These are phyloP conservation scores for Uropetala carovei DNA, from an alignment of 2,888 invertebrate species.

Conservation along the genomic window DNA sequence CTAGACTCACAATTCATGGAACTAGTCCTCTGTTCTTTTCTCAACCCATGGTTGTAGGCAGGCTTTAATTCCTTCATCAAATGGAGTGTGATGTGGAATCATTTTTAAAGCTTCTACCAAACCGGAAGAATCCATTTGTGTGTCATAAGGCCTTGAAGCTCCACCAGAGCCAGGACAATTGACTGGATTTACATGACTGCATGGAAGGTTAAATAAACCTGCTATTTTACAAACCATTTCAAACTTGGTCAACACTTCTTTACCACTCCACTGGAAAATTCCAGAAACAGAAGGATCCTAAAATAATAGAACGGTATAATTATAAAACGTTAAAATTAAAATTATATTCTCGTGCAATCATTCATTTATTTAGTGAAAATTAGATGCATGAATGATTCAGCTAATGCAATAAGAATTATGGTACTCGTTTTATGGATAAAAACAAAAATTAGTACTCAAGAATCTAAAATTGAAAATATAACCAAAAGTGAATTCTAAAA, in stretches of 20 bases:
- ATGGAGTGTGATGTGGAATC: constrained; percentile 73
- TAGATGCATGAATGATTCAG: too few relatives aligned
- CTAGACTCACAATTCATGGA: too few relatives aligned
- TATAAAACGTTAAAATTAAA: too few relatives aligned
- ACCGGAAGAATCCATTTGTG: constrained; percentile 72
- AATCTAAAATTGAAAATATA: too few relatives aligned
- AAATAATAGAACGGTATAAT: background rate
- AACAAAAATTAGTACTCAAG: too few relatives aligned
- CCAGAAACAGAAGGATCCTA: constrained; percentile 71
- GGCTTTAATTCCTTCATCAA: constrained; percentile 72
- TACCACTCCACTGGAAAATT: constrained; percentile 76
- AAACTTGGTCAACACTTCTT: constrained; percentile 76
- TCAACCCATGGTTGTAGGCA: constrained; percentile 69
- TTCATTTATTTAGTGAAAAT: too few relatives aligned
- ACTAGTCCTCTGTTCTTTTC: background rate
- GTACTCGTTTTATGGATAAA: too few relatives aligned
- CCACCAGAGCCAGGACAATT: constrained; percentile 70
- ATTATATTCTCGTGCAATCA: too few relatives aligned
- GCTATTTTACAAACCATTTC: constrained; percentile 76
- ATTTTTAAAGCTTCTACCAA: constrained; percentile 72
- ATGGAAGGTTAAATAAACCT: constrained; percentile 73
- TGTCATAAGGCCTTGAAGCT: constrained; percentile 74
- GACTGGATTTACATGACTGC: constrained; percentile 73
- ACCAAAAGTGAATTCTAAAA: too few relatives aligned
- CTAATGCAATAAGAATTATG: too few relatives aligned